Conservation (phyloP, 2,113 vertebrate genomes). For the Pygoscelis antarcticus region DNA sequence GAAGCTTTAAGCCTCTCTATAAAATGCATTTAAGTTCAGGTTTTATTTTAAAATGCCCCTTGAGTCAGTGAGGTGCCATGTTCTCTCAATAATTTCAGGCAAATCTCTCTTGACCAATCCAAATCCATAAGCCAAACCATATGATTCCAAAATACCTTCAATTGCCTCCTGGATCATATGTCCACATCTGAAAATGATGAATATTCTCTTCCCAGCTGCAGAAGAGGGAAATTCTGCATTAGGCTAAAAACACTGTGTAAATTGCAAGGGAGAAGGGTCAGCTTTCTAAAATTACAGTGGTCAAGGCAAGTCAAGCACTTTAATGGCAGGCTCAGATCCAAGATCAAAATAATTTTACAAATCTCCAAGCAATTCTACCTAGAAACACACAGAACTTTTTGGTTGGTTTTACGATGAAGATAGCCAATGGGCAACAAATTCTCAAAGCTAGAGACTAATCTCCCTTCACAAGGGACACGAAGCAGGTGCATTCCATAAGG, state of each 20-base stretch:
- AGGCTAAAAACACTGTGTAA: conserved; percentile 4
- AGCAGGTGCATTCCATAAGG: background rate
- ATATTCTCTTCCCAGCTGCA: conserved; percentile 21
- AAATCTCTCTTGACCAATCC: conserved; percentile 30
- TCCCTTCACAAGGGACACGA: conserved; percentile 20
- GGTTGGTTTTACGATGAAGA: background rate
- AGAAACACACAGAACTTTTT: background rate
- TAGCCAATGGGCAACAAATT: background rate
- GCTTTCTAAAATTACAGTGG: conserved; percentile 36
- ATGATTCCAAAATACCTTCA: conserved; percentile 38
- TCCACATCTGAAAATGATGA: conserved; percentile 56
- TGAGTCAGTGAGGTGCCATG: background rate
- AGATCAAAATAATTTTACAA: conserved; percentile 33
- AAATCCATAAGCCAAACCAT: conserved; percentile 34
- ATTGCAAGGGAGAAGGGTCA: conserved; percentile 13
- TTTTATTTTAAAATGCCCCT: conserved; percentile 58
- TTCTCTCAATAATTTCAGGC: conserved; percentile 4
- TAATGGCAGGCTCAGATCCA: conserved; percentile 29
- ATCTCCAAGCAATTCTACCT: conserved; percentile 3
- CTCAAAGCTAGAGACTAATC: background rate
- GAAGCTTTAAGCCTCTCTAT: conserved; percentile 25
- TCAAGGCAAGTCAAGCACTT: conserved; percentile 26
- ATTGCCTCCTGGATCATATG: conserved; percentile 37
- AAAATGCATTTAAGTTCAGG: conserved; percentile 43
- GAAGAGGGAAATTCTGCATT: conserved; percentile 43